Evolutionary conservation across 2,888 invertebrate genomes (phyloP).

Genomic region (Arctia plantaginis): DNA sequence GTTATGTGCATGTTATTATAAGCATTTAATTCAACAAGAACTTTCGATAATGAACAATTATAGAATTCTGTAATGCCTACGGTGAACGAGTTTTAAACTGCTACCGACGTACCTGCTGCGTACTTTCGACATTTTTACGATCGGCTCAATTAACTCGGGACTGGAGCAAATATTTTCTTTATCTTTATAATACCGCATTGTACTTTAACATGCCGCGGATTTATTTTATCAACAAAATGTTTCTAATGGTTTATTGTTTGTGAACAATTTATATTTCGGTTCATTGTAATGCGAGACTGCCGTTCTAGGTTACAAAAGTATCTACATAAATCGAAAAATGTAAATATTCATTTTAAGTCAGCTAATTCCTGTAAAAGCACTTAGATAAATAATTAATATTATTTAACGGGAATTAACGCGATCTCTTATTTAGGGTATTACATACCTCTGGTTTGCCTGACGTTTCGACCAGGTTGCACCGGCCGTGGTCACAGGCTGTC

Average conservation of each 20-base stretch:
- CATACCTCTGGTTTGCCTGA: no score
- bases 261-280: conserved; percentile 7
- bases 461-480: no score
- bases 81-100: conserved; percentile 7
- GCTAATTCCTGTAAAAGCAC: background rate
- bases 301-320: background rate
- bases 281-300: background rate
- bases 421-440: no score
- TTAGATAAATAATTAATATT: no score
- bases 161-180: conserved; percentile 43
- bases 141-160: conserved; percentile 44
- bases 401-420: no score
- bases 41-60: conserved; percentile 3
- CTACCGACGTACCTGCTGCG: conserved; percentile 20
- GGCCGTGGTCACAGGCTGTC: no score
- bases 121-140: conserved; percentile 44
- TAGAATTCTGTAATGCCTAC: background rate
- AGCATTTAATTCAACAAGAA: background rate
- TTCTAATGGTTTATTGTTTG: conserved; percentile 29
- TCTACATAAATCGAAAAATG: background rate
- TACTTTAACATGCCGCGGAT: conserved; percentile 31
- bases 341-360: background rate
- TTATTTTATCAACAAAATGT: conserved; percentile 37
- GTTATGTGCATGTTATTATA: background rate
- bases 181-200: conserved; percentile 43